Evolutionary conservation across 2,797 vertebrate genomes (phyloP), one percentile per base, ranked within the genome.

Genomic region (Cyprinella venusta): DNA sequence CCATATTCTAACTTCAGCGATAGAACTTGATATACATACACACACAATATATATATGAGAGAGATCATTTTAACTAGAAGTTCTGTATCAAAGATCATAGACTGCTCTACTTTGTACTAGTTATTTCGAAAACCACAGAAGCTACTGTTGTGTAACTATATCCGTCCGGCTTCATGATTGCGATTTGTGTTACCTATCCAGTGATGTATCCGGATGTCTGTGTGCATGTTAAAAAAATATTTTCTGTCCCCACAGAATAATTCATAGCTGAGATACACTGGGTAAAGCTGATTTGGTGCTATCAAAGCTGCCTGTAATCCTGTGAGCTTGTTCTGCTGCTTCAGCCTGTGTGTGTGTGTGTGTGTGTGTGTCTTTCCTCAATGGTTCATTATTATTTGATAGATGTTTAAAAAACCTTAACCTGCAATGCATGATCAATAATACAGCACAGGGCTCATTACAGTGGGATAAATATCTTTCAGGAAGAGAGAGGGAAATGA

Each of bases 381-480:
- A 42, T 45, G 65, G 26, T 48, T 82, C 45, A 52, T 82, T 82
- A 82, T 30, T 82, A 82, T 82, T 75, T 67, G 63, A 76, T 76
- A 78, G 2, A 77, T 77, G 38, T 61, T 83, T 81, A 54, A 72
- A 78, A 84, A 36, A 64, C 50, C 65, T 85, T 69, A 74, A 76
- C 82, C 76, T 40, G 67, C 64, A 75, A 68, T 78, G 26, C 75
- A 50, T 63, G 16, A 71, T 79, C 52, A 79, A 71, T 83, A 78
- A 70, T 40, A 79, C 26, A 67, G 61, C 18, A 56, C 45, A 16
- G 48, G 21, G 71, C 82, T 70, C 21, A 71, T 78, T 83, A 38
- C 30, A 61, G 18, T 5, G 6, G 8, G 18, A 45, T 59, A 52
- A 64, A 63, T 50, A 52, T 30, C 64, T 9, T 71, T 78, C 30